Base-by-base conservation (phyloP, 1,140 invertebrate genomes). In the Drosophila takahashii region DNA sequence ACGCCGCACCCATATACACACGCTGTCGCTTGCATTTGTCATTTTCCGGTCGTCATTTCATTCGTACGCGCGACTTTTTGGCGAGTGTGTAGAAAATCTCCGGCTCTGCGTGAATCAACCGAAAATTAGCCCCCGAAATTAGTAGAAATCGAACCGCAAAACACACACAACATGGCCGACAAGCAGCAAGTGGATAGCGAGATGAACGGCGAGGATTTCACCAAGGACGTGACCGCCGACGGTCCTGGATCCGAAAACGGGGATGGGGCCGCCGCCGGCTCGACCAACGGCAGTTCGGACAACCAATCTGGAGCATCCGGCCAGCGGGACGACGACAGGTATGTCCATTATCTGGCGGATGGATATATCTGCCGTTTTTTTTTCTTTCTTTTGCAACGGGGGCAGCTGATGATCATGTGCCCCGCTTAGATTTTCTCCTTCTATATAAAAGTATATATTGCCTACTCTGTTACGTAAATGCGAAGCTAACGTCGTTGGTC, bases 261-360 rank as follows among this genome's bases (percentile, higher is more conserved):
- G 83, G 93, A 94, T 79, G 93, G 45, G 29, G 47, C 39, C 58
- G 94, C 94, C 83, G 93, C 94, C 83, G 94, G 94, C 81, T 94
- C 94, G 85, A 93, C 92, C 61, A 93, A 93, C 60, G 93, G 93
- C 77, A 94, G 95, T 74, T 94, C 95, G 81, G 95, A 94, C 73
- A 74, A 75, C 70, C 94, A 94, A 92, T 93, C 94, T 18, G 94
- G 94, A 92, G 81, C 61, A 48, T 93, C 94, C 57, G 94, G 95
- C 37, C 95, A 95, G 90, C 94, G 95, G 89, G 95, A 95, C 93
- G 95, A 95, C 93, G 95, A 95, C 94, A 95, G 95, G 95, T 95
- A 95, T 89, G 79, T 54, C 53, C 41, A 50, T 42, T 48, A 29
- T 32, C 16, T 6, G 3, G 60, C 29, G 74, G 50, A 66, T 13